These are phyloP conservation scores for Chalcis sispes DNA, from an alignment of 2,888 invertebrate species.

Conservation along the genomic window DNA sequence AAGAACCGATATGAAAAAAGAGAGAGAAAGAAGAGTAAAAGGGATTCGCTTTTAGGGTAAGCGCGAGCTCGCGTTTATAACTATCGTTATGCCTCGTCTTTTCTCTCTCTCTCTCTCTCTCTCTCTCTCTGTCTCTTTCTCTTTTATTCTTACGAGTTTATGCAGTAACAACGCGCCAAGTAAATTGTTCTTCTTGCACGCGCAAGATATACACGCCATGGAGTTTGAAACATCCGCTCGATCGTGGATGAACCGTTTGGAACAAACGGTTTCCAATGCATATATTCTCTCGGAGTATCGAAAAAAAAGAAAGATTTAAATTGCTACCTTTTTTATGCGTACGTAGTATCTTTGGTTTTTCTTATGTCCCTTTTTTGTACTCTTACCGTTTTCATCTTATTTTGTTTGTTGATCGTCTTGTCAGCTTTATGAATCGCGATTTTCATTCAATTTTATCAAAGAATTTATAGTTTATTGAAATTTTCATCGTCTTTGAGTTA, in stretches of 20 bases:
- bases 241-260: slow-evolving; percentile 34
- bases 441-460: no score
- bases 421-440: no score
- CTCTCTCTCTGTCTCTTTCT: no score
- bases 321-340: slow-evolving; percentile 27
- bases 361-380: not conserved
- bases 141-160: not conserved
- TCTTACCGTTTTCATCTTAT: not conserved
- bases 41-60: slow-evolving; percentile 42
- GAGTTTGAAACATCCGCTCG: slow-evolving; percentile 13
- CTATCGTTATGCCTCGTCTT: slow-evolving; percentile 38
- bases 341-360: not conserved
- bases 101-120: not conserved
- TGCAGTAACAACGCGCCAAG: not conserved
- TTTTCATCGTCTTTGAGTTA: no score
- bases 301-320: slow-evolving; percentile 39
- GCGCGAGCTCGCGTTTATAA: not conserved
- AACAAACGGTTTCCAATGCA: slow-evolving; percentile 37
- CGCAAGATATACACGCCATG: not conserved
- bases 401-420: no score
- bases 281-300: slow-evolving; percentile 7
- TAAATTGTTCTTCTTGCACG: slow-evolving; percentile 28
- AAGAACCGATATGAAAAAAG: slow-evolving; percentile 20
- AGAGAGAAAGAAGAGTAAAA: slow-evolving; percentile 18
- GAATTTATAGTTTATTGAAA: no score